Evolutionary conservation across 2,113 vertebrate species (phyloP).

Genomic region (Plotosus lineatus): DNA sequence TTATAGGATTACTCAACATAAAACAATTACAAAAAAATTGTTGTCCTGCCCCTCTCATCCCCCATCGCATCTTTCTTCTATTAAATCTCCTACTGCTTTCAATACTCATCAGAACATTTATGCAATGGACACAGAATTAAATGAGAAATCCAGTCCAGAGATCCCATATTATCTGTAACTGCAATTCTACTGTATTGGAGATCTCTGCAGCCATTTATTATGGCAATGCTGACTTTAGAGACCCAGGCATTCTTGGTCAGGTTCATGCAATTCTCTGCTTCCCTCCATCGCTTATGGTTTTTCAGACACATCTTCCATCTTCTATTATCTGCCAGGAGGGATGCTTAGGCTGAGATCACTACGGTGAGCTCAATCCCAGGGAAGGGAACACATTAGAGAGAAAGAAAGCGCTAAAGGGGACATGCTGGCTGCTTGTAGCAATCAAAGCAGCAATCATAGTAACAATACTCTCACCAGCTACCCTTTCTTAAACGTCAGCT

Average conservation of each 20-base stretch:
- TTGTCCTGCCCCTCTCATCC: not conserved
- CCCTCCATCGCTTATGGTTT: conserved; percentile 24
- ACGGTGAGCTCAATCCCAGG: not conserved
- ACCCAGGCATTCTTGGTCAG: not conserved
- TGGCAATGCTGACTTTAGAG: not conserved
- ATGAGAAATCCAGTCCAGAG: not conserved
- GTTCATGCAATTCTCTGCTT: conserved; percentile 3
- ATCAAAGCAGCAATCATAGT: conserved; percentile 51
- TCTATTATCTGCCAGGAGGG: conserved; percentile 24
- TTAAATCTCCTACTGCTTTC: conserved; percentile 3
- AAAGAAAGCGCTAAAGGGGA: conserved; percentile 40
- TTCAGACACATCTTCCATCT: conserved; percentile 35
- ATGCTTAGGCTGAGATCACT: conserved; percentile 22
- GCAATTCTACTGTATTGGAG: not conserved
- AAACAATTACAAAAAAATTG: conserved; percentile 34
- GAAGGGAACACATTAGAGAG: not conserved
- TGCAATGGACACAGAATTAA: conserved; percentile 4
- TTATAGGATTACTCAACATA: conserved; percentile 30
- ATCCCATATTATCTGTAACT: not conserved
- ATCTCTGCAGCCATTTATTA: not conserved
- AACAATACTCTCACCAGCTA: conserved; percentile 34
- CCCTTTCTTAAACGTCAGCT: conserved; percentile 35
- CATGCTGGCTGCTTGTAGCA: conserved; percentile 49
- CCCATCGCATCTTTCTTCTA: not conserved
- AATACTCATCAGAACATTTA: not conserved